These are phyloP conservation scores for Cepaea hortensis DNA, from an alignment of 2,888 invertebrate genomes.

Conservation along the genomic window DNA sequence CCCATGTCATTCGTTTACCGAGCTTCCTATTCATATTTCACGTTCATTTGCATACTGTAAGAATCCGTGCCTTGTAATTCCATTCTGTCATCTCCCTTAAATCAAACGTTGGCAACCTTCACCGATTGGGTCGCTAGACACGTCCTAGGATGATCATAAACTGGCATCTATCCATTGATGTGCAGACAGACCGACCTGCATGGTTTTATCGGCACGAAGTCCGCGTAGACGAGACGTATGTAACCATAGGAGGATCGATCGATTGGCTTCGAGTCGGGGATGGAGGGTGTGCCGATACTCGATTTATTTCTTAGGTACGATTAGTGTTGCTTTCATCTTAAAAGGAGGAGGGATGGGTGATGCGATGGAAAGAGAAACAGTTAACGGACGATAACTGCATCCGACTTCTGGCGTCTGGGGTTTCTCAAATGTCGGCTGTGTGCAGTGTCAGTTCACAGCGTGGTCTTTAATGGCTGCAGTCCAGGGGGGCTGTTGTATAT, in stretches of 20 bases:
- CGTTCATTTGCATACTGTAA: background rate
- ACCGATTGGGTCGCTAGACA: background rate
- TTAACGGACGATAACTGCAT: too few relatives aligned
- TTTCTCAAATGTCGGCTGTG: too few relatives aligned
- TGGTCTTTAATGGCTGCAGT: too few relatives aligned
- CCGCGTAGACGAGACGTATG: background rate
- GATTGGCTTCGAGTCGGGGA: slow-evolving; percentile 6
- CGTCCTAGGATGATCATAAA: slow-evolving; percentile 11
- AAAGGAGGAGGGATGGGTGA: background rate
- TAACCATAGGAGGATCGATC: background rate
- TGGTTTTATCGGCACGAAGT: background rate
- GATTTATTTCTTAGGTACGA: background rate
- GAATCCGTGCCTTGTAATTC: background rate
- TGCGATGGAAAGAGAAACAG: background rate
- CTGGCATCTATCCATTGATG: background rate
- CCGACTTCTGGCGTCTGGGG: too few relatives aligned
- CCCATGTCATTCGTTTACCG: too few relatives aligned
- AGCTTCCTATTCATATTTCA: too few relatives aligned
- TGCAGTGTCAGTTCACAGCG: too few relatives aligned
- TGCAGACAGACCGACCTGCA: background rate
- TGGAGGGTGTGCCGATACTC: background rate
- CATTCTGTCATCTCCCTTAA: background rate
- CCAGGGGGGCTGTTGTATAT: too few relatives aligned
- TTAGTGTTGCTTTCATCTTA: slow-evolving; percentile 4
- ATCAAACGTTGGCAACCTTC: background rate